Conservation (phyloP, 2,113 vertebrate species). For the Artemisiospiza belli region DNA sequence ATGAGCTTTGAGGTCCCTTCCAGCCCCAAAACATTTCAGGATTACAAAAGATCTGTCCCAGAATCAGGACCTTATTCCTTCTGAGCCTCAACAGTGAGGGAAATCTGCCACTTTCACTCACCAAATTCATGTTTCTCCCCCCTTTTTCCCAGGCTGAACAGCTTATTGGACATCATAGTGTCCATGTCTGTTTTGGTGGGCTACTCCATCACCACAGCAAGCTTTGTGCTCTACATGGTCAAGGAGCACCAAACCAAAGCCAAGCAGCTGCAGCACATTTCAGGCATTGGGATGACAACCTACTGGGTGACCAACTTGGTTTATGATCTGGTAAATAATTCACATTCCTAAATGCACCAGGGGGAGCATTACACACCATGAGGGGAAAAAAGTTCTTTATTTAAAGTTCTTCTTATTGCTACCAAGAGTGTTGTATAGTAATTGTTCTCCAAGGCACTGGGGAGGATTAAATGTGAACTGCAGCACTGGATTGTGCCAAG, state of each 20-base stretch:
- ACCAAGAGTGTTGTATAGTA: neutral
- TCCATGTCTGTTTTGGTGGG: slow-evolving; percentile 89
- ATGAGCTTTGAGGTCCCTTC: neutral
- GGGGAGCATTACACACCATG: neutral
- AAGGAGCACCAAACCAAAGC: slow-evolving; percentile 90
- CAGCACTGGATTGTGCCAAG: neutral
- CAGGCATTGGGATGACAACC: slow-evolving; percentile 87
- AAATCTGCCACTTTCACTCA: neutral
- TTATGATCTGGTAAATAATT: slow-evolving; percentile 90
- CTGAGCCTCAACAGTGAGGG: neutral
- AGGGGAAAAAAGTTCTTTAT: neutral
- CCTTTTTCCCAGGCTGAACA: slow-evolving; percentile 77
- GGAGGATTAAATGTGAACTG: neutral
- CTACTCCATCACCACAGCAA: slow-evolving; percentile 91
- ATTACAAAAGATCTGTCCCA: neutral
- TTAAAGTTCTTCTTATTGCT: slow-evolving; percentile 23
- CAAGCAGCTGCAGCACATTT: slow-evolving; percentile 93
- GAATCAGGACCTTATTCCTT: neutral
- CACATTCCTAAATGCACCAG: neutral
- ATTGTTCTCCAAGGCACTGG: slow-evolving; percentile 29
- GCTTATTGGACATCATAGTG: slow-evolving; percentile 87
- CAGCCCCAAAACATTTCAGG: neutral
- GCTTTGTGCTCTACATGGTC: slow-evolving; percentile 92
- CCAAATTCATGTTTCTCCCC: neutral
- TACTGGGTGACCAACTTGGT: slow-evolving; percentile 94